phyloP scores from a whole-genome alignment of 1,140 invertebrate species.

The Hydropsyche tenuis region DNA sequence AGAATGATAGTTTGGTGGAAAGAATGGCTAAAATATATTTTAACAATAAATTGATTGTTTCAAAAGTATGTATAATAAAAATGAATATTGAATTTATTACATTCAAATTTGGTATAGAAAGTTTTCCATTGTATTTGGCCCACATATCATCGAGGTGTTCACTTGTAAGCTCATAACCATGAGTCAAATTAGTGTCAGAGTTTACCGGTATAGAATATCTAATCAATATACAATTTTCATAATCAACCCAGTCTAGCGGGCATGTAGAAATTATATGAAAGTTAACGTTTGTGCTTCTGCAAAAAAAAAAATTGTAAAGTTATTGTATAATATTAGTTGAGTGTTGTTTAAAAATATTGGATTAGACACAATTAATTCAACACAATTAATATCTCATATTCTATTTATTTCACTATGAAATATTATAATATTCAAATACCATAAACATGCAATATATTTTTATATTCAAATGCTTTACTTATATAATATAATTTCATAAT shows the following conservation, averaged over 20 bases:
- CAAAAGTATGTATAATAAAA: too few species aligned
- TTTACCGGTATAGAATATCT: conserved; percentile 39
- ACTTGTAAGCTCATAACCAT: conserved; percentile 38
- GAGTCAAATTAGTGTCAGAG: conserved; percentile 34
- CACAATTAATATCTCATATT: too few species aligned
- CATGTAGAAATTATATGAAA: conserved; percentile 36
- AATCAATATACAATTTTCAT: conserved; percentile 30
- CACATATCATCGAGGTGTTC: conserved; percentile 44
- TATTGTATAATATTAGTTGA: too few species aligned
- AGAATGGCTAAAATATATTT: conserved; percentile 35
- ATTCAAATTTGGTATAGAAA: background rate
- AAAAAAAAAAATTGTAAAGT: conserved; percentile 5
- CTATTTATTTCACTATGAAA: too few species aligned
- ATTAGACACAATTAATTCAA: too few species aligned
- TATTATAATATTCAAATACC: too few species aligned
- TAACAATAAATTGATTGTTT: too few species aligned
- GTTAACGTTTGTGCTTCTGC: conserved; percentile 42
- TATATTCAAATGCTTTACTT: too few species aligned
- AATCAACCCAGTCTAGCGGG: conserved; percentile 34
- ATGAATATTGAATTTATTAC: background rate
- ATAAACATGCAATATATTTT: too few species aligned
- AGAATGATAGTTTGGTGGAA: conserved; percentile 19
- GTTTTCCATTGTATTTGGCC: background rate
- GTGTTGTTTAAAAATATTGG: too few species aligned
- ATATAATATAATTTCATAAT: too few species aligned